phyloP scores from a whole-genome alignment of 2,797 vertebrate genomes.

The Phylloscopus collybita region DNA sequence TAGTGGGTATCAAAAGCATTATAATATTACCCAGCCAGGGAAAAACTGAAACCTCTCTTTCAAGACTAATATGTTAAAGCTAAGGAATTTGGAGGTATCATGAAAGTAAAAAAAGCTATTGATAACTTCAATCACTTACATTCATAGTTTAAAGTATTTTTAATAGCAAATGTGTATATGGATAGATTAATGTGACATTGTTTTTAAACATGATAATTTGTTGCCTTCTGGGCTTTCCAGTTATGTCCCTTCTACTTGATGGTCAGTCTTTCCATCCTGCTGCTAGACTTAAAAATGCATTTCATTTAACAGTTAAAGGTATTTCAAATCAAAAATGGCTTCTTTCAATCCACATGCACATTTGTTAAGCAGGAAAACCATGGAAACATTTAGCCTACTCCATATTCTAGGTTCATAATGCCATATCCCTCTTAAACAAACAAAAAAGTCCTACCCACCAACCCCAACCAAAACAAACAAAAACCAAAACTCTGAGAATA shows the following conservation, averaged over 20 bases:
- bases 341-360: neutral
- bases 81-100: neutral
- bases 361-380: neutral
- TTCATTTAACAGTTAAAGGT: neutral
- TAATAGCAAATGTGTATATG: neutral
- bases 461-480: neutral
- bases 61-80: neutral
- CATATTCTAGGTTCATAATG: neutral
- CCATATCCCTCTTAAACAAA: neutral
- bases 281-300: neutral
- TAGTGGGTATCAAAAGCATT: neutral
- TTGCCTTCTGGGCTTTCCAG: neutral
- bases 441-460: neutral
- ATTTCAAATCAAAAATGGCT: neutral
- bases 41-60: neutral
- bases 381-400: neutral
- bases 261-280: neutral
- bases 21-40: neutral
- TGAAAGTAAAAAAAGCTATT: neutral
- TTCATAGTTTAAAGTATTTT: neutral
- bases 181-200: neutral
- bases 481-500: neutral
- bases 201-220: neutral
- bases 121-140: neutral
- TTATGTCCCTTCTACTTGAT: neutral